These are phyloP conservation scores for Plebejus argus DNA, from an alignment of 2,888 invertebrate genomes.

Conservation along the genomic window DNA sequence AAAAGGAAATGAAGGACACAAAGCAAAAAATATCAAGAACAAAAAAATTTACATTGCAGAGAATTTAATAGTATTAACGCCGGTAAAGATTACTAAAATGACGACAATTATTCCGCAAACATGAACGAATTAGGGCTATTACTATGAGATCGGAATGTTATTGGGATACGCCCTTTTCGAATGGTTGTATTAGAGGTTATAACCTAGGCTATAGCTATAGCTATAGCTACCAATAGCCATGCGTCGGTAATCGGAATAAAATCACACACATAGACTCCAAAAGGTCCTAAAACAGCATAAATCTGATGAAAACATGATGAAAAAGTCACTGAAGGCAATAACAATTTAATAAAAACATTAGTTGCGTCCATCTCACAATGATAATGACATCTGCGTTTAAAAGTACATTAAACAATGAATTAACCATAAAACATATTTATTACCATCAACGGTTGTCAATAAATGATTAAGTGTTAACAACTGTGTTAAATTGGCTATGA, in stretches of 20 bases:
- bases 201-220: too few species aligned
- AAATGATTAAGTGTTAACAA: not conserved
- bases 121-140: not conserved
- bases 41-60: not conserved
- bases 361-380: not conserved
- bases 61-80: not conserved
- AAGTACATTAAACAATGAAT: not conserved
- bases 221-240: too few species aligned
- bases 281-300: too few species aligned
- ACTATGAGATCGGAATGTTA: too few species aligned
- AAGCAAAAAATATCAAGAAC: conserved; percentile 5
- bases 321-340: not conserved
- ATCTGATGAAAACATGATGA: not conserved
- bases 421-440: conserved; percentile 11
- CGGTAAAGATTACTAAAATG: not conserved
- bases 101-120: not conserved
- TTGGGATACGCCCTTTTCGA: too few species aligned
- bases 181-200: too few species aligned
- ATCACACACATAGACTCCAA: too few species aligned
- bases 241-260: too few species aligned
- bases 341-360: not conserved
- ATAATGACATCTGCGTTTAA: conserved; percentile 21
- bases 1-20: conserved; percentile 13
- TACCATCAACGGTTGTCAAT: not conserved
- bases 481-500: not conserved